Evolutionary conservation across 2,888 invertebrate species (phyloP).

Genomic region (Scaptomyza parva): DNA sequence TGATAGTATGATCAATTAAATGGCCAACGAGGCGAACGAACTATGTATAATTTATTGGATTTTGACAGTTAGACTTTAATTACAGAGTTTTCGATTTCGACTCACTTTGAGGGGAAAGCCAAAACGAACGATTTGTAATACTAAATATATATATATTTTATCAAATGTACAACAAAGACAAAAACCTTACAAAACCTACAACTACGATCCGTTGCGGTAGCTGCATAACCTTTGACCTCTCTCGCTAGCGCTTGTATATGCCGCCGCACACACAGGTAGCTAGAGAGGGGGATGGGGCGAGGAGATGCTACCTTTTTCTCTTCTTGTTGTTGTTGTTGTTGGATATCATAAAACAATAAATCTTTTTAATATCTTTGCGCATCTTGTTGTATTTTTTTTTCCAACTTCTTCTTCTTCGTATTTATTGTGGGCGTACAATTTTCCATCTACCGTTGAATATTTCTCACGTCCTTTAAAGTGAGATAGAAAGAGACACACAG

Average conservation of each 20-base stretch:
- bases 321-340: constrained; percentile 4
- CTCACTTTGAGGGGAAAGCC: constrained; percentile 36
- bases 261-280: constrained; percentile 32
- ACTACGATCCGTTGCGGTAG: constrained; percentile 27
- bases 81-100: constrained; percentile 56
- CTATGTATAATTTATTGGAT: constrained; percentile 50
- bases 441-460: constrained; percentile 57
- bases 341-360: constrained; percentile 76
- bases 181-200: constrained; percentile 10
- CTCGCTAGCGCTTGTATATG: too few relatives aligned
- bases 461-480: constrained; percentile 69
- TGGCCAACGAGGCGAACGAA: constrained; percentile 35
- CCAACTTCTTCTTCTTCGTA: constrained; percentile 39
- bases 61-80: constrained; percentile 76
- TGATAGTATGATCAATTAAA: constrained; percentile 51
- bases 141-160: too few relatives aligned
- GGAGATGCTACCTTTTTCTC: constrained; percentile 32
- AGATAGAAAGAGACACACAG: background rate
- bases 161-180: background rate
- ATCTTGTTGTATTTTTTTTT: constrained; percentile 25
- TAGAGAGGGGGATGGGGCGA: background rate
- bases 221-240: constrained; percentile 43
- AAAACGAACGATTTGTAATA: constrained; percentile 36
- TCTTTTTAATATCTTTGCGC: constrained; percentile 73
- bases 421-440: constrained; percentile 66